These are phyloP conservation scores for Drosophila takahashii DNA, from an alignment of 1,140 invertebrate species.

Conservation along the genomic window DNA sequence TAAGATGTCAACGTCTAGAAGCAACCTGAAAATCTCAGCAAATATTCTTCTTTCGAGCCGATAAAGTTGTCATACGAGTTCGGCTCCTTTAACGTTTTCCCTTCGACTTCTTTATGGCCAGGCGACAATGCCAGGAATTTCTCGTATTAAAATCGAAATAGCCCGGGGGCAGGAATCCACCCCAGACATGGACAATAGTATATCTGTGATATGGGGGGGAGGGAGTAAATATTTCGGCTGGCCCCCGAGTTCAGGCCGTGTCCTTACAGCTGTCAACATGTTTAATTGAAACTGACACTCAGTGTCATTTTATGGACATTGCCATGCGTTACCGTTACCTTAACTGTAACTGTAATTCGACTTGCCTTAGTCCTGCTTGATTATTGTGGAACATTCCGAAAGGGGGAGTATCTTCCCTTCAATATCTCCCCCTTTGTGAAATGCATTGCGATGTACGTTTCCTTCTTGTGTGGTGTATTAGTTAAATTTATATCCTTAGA, in stretches of 20 bases:
- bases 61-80: slow-evolving; percentile 72
- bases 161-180: slow-evolving; percentile 33
- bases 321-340: slow-evolving; percentile 76
- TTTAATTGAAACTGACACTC: slow-evolving; percentile 84
- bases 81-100: slow-evolving; percentile 16
- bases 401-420: background rate
- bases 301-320: slow-evolving; percentile 83
- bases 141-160: slow-evolving; percentile 80
- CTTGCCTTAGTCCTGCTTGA: slow-evolving; percentile 56
- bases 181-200: slow-evolving; percentile 27
- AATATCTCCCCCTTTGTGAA: background rate
- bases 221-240: slow-evolving; percentile 35
- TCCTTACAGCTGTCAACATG: slow-evolving; percentile 83
- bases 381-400: slow-evolving; percentile 62
- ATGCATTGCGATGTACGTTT: slow-evolving; percentile 10
- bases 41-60: slow-evolving; percentile 25
- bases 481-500: slow-evolving; percentile 65
- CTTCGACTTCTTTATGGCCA: slow-evolving; percentile 48
- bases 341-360: slow-evolving; percentile 64
- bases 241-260: slow-evolving; percentile 30
- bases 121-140: slow-evolving; percentile 74
- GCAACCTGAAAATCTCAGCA: slow-evolving; percentile 25
- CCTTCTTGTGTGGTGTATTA: slow-evolving; percentile 57
- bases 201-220: slow-evolving; percentile 1
- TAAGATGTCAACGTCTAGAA: slow-evolving; percentile 25